Percentiles rank a stretch among this genome's conserved stretches.
phyloP scores from a whole-genome alignment of 2,888 invertebrate species.

The Drosophila mimica region DNA sequence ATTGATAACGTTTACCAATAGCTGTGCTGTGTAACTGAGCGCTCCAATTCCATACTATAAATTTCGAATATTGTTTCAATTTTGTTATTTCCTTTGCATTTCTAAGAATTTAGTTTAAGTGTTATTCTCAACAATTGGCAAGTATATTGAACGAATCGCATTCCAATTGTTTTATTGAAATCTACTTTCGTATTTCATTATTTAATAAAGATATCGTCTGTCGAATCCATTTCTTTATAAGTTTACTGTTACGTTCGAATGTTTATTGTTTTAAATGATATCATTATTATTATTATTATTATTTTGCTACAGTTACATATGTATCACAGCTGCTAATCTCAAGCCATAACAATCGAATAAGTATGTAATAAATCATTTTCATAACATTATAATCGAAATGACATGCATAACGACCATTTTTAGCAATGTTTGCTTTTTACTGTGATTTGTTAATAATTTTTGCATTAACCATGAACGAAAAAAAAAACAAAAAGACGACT shows the following conservation, averaged over 20 bases:
- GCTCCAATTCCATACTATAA: constrained; percentile 8
- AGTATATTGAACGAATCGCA: constrained; percentile 28
- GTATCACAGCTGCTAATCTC: constrained; percentile 18
- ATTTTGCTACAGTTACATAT: constrained; percentile 44
- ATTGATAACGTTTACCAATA: constrained; percentile 10
- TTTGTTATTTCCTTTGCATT: constrained; percentile 27
- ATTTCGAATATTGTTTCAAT: constrained; percentile 2
- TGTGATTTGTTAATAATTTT: constrained; percentile 76
- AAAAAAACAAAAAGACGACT: constrained; percentile 22
- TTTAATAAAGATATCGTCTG: background rate
- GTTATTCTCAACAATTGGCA: constrained; percentile 51
- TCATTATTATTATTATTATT: background rate
- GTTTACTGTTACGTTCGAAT: constrained; percentile 3
- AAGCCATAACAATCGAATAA: constrained; percentile 49
- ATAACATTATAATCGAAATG: constrained; percentile 19
- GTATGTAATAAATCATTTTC: constrained; percentile 27
- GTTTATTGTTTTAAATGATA: constrained; percentile 8
- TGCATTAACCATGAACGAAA: constrained; percentile 59
- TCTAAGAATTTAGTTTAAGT: constrained; percentile 53
- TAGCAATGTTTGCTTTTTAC: constrained; percentile 76
- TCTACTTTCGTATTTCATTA: background rate
- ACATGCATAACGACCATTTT: constrained; percentile 41
- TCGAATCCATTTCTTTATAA: background rate
- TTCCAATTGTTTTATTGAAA: constrained; percentile 44
- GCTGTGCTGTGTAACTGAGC: constrained; percentile 42